Evolutionary conservation across 2,888 invertebrate genomes (phyloP), one percentile per base, ranked within the genome.

Genomic region (Dynastes hyllus): DNA sequence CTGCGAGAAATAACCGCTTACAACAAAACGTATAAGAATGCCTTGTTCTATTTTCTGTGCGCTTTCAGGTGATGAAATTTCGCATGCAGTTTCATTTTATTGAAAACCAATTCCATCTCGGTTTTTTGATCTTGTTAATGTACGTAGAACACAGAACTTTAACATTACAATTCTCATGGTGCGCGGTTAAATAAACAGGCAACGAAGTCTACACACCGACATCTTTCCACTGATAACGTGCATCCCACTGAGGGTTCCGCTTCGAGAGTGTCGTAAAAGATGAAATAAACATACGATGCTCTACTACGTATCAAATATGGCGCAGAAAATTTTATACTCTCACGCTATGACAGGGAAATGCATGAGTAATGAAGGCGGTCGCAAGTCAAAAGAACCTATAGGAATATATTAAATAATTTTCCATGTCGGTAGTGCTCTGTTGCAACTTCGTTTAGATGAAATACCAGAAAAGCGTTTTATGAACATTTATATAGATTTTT

Each of bases 241-340:
- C 50, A 69, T 29, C 51, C 51, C 51, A 13, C 11, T 2, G 69
- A 51, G 69, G 50, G 29, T 51, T 69, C 29, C 50, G 29, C 69
- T 51, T 51, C 69, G 22, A 11, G 50, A 32, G 29, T 29, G 29
- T 69, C 69, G 69, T 69, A 69, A 69, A 69, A 69, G 50, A 69
- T 69, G 50, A 69, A 69, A 69, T 69, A 69, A 69, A 69, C 51
- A 69, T 51, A 69, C 29, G 29, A 16, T 16, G 16, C 50, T 51
- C 51, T 29, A 11, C 22, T 29, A 29, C 69, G 13, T 51, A 69
- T 69, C 11, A 69, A 69, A 40, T 3, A 29, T 9, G 51, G 69
- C 69, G 13, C 50, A 51, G 51, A 51, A 50, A 51, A 69, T 51
- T 51, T 53, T 51, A 69, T 27, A 69, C 27, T 16, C 51, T 50